These are phyloP conservation scores for Artemia sp. DNA, from an alignment of 2,888 invertebrate genomes.

Conservation along the genomic window DNA sequence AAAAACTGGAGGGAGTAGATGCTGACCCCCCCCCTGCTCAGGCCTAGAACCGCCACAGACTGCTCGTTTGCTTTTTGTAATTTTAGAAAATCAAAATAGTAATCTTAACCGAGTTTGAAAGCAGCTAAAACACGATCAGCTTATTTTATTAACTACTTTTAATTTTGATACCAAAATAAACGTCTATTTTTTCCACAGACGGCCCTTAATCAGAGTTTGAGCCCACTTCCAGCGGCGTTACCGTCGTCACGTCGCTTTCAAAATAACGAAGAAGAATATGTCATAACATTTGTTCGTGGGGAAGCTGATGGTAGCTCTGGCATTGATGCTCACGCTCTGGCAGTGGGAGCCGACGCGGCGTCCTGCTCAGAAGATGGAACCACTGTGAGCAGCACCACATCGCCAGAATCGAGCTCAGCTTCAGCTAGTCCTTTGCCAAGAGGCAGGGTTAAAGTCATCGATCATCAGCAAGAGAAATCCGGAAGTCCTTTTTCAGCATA, in stretches of 20 bases:
- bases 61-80: too few relatives aligned
- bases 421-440: slow-evolving; percentile 19
- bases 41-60: too few relatives aligned
- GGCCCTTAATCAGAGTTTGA: slow-evolving; percentile 4
- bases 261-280: slow-evolving; percentile 15
- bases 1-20: too few relatives aligned
- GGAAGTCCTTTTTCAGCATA: slow-evolving; percentile 7
- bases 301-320: slow-evolving; percentile 21
- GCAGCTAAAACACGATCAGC: too few relatives aligned
- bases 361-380: slow-evolving; percentile 21
- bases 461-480: not conserved
- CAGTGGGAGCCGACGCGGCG: slow-evolving; percentile 18
- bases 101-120: too few relatives aligned
- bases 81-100: too few relatives aligned
- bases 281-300: slow-evolving; percentile 17
- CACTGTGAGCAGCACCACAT: slow-evolving; percentile 21
- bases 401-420: slow-evolving; percentile 23
- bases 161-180: too few relatives aligned
- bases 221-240: not conserved
- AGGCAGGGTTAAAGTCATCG: slow-evolving; percentile 2
- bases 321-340: slow-evolving; percentile 6
- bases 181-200: not conserved
- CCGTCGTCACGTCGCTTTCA: slow-evolving; percentile 4
- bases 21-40: too few relatives aligned
- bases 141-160: too few relatives aligned